Evolutionary conservation across 2,888 invertebrate species (phyloP).

Genomic region (Andricus curvator): DNA sequence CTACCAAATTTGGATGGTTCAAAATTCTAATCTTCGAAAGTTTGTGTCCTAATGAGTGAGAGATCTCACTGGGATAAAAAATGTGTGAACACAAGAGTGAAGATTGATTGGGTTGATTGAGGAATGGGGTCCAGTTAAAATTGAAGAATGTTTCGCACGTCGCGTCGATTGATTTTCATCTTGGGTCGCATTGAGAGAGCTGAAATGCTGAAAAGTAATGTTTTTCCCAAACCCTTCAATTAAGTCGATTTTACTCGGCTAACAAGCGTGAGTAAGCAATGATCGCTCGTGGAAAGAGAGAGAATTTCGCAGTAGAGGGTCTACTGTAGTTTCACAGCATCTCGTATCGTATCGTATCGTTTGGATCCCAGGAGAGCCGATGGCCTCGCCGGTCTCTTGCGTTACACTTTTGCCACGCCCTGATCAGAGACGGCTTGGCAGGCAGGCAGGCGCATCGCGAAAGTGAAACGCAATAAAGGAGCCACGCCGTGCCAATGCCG

Average conservation of each 20-base stretch:
- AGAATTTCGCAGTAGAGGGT: slow-evolving; percentile 47
- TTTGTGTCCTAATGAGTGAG: too few relatives aligned
- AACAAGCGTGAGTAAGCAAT: slow-evolving; percentile 47
- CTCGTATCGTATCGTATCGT: slow-evolving; percentile 42
- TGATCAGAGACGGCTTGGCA: slow-evolving; percentile 69
- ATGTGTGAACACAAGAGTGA: neutral
- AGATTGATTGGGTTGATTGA: slow-evolving; percentile 32
- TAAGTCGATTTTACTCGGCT: slow-evolving; percentile 37
- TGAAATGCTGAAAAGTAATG: slow-evolving; percentile 29
- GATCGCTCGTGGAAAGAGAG: slow-evolving; percentile 26
- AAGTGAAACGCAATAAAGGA: slow-evolving; percentile 78
- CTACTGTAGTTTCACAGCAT: slow-evolving; percentile 44
- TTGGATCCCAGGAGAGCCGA: slow-evolving; percentile 46
- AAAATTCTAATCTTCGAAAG: too few relatives aligned
- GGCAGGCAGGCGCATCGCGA: slow-evolving; percentile 74
- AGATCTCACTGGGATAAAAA: slow-evolving; percentile 25
- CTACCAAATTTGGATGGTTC: too few relatives aligned
- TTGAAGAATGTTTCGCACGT: slow-evolving; percentile 32
- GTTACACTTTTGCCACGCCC: slow-evolving; percentile 78
- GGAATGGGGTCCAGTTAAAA: slow-evolving; percentile 20
- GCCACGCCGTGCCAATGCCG: slow-evolving; percentile 60
- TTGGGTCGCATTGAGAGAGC: slow-evolving; percentile 36
- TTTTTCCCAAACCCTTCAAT: slow-evolving; percentile 35
- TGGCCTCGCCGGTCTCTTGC: slow-evolving; percentile 66
- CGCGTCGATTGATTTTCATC: slow-evolving; percentile 28